Percentiles rank a stretch among this genome's conserved stretches.
phyloP scores from a whole-genome alignment of 2,113 vertebrate species.

The Tachysurus vachellii region DNA sequence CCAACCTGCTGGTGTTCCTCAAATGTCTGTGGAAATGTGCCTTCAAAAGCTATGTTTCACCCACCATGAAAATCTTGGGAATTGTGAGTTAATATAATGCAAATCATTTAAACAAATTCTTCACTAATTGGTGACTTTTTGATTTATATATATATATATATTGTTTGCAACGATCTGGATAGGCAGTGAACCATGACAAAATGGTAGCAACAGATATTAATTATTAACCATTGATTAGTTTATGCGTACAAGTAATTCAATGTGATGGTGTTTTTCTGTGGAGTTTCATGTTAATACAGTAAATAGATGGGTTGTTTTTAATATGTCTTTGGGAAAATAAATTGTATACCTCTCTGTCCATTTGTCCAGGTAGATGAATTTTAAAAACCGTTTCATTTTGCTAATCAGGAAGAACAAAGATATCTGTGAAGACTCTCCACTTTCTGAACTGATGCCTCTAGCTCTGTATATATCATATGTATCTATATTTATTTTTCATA shows the following conservation, averaged over 20 bases:
- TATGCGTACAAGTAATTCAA: background rate
- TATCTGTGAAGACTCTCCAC: background rate
- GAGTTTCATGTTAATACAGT: background rate
- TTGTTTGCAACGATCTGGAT: background rate
- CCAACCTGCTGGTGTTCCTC: constrained; percentile 74
- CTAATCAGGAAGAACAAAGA: background rate
- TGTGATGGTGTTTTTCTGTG: background rate
- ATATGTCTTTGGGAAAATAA: background rate
- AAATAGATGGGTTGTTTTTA: background rate
- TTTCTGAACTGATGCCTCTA: background rate
- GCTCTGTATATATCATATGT: background rate
- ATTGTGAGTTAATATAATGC: constrained; percentile 61
- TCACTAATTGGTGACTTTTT: background rate
- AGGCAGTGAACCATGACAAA: background rate
- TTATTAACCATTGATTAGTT: background rate
- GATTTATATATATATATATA: too few species aligned
- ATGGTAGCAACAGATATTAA: background rate
- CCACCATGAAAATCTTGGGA: constrained; percentile 67
- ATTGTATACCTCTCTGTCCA: background rate
- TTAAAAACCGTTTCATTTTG: background rate
- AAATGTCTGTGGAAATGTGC: constrained; percentile 75
- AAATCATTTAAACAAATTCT: background rate
- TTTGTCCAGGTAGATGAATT: background rate
- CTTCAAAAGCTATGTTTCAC: constrained; percentile 72
- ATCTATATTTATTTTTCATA: background rate